Evolutionary conservation across 2,888 invertebrate genomes (phyloP).

Genomic region (Apantesis nais): DNA sequence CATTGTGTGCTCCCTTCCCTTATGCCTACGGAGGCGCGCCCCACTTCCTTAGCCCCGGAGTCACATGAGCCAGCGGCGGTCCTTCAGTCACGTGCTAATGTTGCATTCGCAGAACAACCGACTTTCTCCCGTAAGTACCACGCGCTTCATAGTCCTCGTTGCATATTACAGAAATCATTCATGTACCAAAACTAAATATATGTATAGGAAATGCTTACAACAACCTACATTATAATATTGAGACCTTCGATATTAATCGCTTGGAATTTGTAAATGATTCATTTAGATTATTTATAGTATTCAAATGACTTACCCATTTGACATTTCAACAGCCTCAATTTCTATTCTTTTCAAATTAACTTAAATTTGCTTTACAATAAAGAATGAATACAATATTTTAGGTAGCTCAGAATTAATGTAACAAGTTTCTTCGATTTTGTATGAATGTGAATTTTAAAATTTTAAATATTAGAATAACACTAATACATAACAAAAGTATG

Average conservation of each 20-base stretch:
- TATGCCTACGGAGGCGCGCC: slow-evolving; percentile 10
- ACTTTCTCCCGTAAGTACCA: slow-evolving; percentile 61
- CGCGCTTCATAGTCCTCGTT: slow-evolving; percentile 22
- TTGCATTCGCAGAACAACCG: slow-evolving; percentile 66
- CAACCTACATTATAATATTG: background rate
- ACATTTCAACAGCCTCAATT: background rate
- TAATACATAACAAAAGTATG: background rate
- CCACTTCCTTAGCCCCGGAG: slow-evolving; percentile 36
- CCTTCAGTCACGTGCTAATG: slow-evolving; percentile 60
- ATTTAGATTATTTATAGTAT: background rate
- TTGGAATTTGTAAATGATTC: background rate
- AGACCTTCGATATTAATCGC: background rate
- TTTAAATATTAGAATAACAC: background rate
- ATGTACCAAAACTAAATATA: slow-evolving; percentile 19
- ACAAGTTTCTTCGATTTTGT: background rate
- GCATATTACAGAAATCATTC: slow-evolving; percentile 28
- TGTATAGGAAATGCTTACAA: background rate
- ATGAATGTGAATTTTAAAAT: background rate
- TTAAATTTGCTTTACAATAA: background rate
- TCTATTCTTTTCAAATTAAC: background rate
- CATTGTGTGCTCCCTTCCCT: slow-evolving; percentile 53
- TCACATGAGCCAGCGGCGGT: slow-evolving; percentile 61
- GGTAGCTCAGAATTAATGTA: background rate
- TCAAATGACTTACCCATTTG: background rate
- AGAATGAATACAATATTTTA: background rate